Base-by-base conservation (phyloP, 2,888 invertebrate species). In the Acanthopleura granulata region DNA sequence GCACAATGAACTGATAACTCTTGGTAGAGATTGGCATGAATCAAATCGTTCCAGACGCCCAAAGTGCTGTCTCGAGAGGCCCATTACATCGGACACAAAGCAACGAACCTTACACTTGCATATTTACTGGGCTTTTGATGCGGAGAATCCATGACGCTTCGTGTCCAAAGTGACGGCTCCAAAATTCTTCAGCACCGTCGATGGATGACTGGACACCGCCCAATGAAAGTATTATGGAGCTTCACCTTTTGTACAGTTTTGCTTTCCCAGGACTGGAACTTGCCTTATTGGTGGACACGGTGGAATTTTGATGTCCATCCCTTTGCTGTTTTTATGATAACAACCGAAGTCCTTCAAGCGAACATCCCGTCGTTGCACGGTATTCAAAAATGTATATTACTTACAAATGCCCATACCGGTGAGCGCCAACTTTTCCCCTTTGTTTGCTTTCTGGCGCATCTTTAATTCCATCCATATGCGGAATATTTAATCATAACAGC, bases 391-490 rank as follows among this genome's bases (percentile, higher is more conserved):
- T 57, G 57, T 57, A 18, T 57, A 57, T 57, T 57, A 57, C 57
- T 57, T n/a, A 57, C 57, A 22, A 57, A 57, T 57, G 57, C 57
- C 12, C 57, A 57, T 57, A n/a, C 57, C 57, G 12, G 57, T n/a
- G 57, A 57, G 57, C 57, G 57, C 57, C 57, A 57, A 57, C n/a
- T 57, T 57, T 57, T 57, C 18, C 22, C n/a, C 22, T 18, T 57
- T 57, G 57, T 57, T 57, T 57, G 57, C 57, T 18, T 57, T 57
- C 22, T 57, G 57, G 57, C 57, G 22, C 57, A 57, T 57, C 57
- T 57, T 57, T 57, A 57, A 57, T 57, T 57, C 57, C 57, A 57
- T 57, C 57, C 57, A 57, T 57, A 57, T 57, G 57, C 57, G 57
- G 22, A 18, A 57, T 57, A 57, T 57, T 57, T 57, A 57, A 57